Conservation (phyloP, 2,888 invertebrate species). For the Oxytorus armatus region DNA sequence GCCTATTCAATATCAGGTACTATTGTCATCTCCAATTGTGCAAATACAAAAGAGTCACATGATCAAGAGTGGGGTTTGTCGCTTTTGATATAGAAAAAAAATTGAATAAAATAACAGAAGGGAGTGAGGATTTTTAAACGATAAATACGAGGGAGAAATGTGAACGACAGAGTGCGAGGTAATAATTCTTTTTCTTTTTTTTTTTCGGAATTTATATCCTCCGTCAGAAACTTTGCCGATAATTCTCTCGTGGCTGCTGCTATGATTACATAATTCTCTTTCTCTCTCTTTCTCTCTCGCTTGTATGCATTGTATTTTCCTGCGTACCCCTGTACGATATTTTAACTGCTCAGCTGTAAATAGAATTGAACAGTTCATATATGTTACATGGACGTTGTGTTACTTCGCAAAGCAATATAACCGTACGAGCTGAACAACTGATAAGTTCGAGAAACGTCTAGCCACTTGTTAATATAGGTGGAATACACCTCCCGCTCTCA, state of each 20-base stretch:
- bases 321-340: conserved; percentile 10
- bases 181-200: conserved; percentile 32
- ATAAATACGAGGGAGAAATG: conserved; percentile 15
- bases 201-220: conserved; percentile 20
- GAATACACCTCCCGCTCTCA: conserved; percentile 5
- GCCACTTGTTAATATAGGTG: conserved; percentile 25
- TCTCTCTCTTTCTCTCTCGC: conserved; percentile 1
- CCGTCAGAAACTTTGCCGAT: conserved; percentile 41
- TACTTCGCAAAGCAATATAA: conserved; percentile 45
- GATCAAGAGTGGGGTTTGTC: not conserved
- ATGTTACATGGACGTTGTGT: conserved; percentile 12
- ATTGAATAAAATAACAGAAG: conserved; percentile 1
- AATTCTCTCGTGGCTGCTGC: conserved; percentile 36
- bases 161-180: conserved; percentile 11
- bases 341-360: conserved; percentile 17
- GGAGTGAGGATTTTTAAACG: conserved; percentile 1
- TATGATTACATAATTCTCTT: conserved; percentile 45
- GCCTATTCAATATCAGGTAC: not conserved
- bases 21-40: conserved; percentile 50
- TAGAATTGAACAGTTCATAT: conserved; percentile 2
- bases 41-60: conserved; percentile 25
- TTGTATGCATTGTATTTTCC: not conserved
- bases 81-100: conserved; percentile 5
- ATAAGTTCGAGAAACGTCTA: conserved; percentile 46
- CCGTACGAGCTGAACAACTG: conserved; percentile 25